Evolutionary conservation across 2,797 vertebrate genomes (phyloP).

Genomic region (Miichthys miiuy): DNA sequence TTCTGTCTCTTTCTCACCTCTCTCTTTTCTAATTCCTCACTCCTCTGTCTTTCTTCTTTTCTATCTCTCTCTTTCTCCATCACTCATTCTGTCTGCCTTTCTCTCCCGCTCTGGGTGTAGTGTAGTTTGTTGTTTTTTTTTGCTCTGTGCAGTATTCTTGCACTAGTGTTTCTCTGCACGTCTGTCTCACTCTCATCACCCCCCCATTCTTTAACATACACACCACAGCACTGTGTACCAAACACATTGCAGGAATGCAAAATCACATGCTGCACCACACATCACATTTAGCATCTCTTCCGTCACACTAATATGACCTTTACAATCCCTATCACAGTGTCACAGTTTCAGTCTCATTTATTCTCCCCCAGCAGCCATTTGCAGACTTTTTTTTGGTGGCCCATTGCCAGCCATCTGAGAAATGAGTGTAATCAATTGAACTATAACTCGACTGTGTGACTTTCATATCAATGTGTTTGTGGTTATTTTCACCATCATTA

Average conservation of each 20-base stretch:
- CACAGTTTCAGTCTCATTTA: constrained; percentile 65
- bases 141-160: constrained; percentile 6
- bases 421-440: constrained; percentile 44
- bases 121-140: not conserved
- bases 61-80: constrained; percentile 7
- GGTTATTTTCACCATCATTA: constrained; percentile 71
- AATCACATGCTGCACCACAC: constrained; percentile 41
- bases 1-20: constrained; percentile 34
- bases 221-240: constrained; percentile 37
- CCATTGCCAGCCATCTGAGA: constrained; percentile 13
- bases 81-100: not conserved
- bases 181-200: constrained; percentile 12
- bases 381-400: constrained; percentile 8
- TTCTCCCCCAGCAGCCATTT: constrained; percentile 37
- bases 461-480: constrained; percentile 60
- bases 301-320: constrained; percentile 60
- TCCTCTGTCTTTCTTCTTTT: constrained; percentile 4
- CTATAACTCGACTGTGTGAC: constrained; percentile 24
- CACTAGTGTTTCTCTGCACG: constrained; percentile 14
- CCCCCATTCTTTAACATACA: constrained; percentile 26
- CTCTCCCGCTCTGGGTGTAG: not conserved
- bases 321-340: constrained; percentile 48
- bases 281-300: constrained; percentile 49
- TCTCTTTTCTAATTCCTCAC: constrained; percentile 28
- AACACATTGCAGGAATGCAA: constrained; percentile 52